phyloP scores from a whole-genome alignment of 1,140 invertebrate species.

The Papilio helenus region DNA sequence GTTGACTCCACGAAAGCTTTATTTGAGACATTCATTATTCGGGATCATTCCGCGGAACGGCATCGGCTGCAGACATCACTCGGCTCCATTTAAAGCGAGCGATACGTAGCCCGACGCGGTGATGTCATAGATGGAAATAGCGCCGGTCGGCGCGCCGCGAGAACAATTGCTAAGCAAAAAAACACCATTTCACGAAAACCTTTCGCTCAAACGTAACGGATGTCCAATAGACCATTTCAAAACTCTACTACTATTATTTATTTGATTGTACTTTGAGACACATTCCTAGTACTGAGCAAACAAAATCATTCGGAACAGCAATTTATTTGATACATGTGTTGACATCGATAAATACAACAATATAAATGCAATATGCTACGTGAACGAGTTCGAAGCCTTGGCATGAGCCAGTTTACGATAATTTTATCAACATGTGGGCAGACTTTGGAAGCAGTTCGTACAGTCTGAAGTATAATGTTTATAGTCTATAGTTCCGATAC shows the following conservation, averaged over 20 bases:
- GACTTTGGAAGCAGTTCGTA: conserved; percentile 43
- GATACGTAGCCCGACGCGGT: conserved; percentile 80
- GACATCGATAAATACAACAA: conserved; percentile 34
- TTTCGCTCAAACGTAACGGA: conserved; percentile 12
- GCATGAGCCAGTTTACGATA: conserved; percentile 62
- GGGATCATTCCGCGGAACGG: conserved; percentile 79
- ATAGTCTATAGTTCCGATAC: conserved; percentile 61
- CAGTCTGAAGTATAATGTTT: conserved; percentile 53
- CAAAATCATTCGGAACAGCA: background rate
- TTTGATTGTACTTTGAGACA: background rate
- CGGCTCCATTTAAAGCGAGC: conserved; percentile 82
- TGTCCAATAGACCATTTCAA: background rate
- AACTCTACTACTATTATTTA: background rate
- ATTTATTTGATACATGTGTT: conserved; percentile 18
- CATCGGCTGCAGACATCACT: conserved; percentile 79
- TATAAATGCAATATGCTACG: conserved; percentile 38
- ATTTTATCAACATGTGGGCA: conserved; percentile 60
- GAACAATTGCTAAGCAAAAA: conserved; percentile 63
- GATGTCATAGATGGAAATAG: conserved; percentile 84
- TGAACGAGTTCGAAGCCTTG: conserved; percentile 43
- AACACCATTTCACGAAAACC: conserved; percentile 50
- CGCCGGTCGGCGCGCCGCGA: conserved; percentile 63
- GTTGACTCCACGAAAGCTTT: conserved; percentile 64
- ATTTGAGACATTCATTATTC: conserved; percentile 75
- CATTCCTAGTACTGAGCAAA: background rate